Evolutionary conservation across 2,797 vertebrate species (phyloP).

Genomic region (Meriones psammophilus): DNA sequence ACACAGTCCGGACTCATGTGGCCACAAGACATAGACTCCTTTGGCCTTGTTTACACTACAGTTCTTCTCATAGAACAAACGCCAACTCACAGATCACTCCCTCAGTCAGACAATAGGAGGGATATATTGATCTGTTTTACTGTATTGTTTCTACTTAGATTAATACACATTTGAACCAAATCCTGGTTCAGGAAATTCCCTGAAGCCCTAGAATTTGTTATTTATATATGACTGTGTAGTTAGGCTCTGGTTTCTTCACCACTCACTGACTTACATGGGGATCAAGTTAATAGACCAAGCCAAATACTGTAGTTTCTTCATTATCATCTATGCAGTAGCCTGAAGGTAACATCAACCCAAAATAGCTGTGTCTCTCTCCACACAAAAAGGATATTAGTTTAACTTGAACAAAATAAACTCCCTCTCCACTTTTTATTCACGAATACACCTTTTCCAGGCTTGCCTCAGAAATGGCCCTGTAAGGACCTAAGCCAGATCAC

Average conservation of each 20-base stretch:
- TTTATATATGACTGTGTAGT: background rate
- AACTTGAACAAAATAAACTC: background rate
- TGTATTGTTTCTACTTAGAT: background rate
- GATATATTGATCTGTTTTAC: background rate
- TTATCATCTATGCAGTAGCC: background rate
- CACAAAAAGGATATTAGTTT: background rate
- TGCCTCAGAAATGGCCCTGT: background rate
- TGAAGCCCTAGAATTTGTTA: background rate
- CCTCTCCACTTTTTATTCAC: background rate
- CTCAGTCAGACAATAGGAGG: background rate
- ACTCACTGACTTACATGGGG: background rate
- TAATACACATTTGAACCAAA: background rate
- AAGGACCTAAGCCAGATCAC: background rate
- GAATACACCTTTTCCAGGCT: background rate
- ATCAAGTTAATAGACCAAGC: background rate
- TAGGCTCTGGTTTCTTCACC: background rate
- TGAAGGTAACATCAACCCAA: background rate
- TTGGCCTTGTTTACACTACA: background rate
- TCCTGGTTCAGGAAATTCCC: background rate
- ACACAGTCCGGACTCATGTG: background rate
- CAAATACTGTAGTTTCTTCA: background rate
- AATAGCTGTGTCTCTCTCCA: background rate
- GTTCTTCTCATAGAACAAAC: background rate
- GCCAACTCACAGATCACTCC: background rate
- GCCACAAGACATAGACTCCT: background rate